Percentiles rank a stretch among this genome's conserved stretches.
These are phyloP conservation scores for Amphimedon queenslandica DNA, from an alignment of 37 sponge, comb jelly and placozoan species.

Conservation along the genomic window DNA sequence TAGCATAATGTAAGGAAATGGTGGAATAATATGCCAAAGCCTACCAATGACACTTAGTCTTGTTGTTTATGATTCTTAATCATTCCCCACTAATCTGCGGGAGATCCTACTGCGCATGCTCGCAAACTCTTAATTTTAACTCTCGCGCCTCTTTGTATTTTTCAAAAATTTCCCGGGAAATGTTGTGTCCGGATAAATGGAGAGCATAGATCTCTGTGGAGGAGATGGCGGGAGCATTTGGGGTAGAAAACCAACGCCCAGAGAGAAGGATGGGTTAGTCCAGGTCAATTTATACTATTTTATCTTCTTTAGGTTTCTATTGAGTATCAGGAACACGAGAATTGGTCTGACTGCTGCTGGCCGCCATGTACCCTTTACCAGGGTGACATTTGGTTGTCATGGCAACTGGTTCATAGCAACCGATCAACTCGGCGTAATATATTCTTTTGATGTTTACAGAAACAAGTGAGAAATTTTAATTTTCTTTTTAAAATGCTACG, in stretches of 20 bases:
- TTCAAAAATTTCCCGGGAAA: too few species aligned
- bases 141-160: too few species aligned
- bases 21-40: too few species aligned
- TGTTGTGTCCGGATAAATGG: neutral
- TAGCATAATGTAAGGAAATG: too few species aligned
- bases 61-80: too few species aligned
- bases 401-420: constrained; percentile 64
- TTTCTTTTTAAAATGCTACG: neutral
- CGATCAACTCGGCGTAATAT: constrained; percentile 80
- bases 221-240: constrained; percentile 60
- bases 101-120: too few species aligned
- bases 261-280: constrained; percentile 49
- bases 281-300: neutral
- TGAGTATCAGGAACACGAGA: constrained; percentile 44
- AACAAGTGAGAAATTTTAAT: constrained; percentile 58
- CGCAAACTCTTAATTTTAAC: too few species aligned
- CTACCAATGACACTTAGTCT: too few species aligned
- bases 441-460: constrained; percentile 54
- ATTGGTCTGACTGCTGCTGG: constrained; percentile 52
- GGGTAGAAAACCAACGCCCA: constrained; percentile 28
- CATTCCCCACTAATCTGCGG: too few species aligned
- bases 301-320: constrained; percentile 22
- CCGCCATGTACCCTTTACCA: constrained; percentile 42
- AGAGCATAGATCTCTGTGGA: constrained; percentile 45
- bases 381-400: constrained; percentile 62